A percentile compares a stretch with the other conserved stretches of the same genome.
phyloP scores from a whole-genome alignment of 2,888 invertebrate genomes.

The Xestia rhomboidea region DNA sequence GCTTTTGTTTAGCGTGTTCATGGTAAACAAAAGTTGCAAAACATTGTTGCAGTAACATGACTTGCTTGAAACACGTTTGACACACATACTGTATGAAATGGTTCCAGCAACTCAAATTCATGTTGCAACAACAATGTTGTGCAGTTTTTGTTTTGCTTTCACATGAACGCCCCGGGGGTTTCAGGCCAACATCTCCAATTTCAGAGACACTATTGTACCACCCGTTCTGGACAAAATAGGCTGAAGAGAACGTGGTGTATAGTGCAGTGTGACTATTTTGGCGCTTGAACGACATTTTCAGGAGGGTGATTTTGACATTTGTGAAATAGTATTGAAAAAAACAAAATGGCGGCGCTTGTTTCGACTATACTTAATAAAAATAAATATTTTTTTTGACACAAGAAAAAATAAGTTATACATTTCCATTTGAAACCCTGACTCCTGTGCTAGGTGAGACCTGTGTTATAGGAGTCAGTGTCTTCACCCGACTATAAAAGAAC shows the following conservation, averaged over 20 bases:
- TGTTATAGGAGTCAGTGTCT: too few species aligned
- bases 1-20: conserved; percentile 1
- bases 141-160: not conserved
- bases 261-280: not conserved
- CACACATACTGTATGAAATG: not conserved
- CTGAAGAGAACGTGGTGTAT: not conserved
- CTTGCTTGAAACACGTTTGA: not conserved
- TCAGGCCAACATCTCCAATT: not conserved
- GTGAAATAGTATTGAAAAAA: not conserved
- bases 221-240: not conserved
- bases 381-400: too few species aligned
- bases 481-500: not conserved
- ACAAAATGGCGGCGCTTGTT: not conserved
- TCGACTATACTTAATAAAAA: not conserved
- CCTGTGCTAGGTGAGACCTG: too few species aligned
- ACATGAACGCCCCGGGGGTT: not conserved
- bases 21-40: not conserved
- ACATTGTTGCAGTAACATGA: not conserved
- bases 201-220: not conserved
- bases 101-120: not conserved
- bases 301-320: not conserved
- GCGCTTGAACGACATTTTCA: not conserved
- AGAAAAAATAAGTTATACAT: too few species aligned
- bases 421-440: too few species aligned
- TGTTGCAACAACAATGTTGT: not conserved